Evolutionary conservation across 2,888 invertebrate species (phyloP).

Genomic region (Pocota personata): DNA sequence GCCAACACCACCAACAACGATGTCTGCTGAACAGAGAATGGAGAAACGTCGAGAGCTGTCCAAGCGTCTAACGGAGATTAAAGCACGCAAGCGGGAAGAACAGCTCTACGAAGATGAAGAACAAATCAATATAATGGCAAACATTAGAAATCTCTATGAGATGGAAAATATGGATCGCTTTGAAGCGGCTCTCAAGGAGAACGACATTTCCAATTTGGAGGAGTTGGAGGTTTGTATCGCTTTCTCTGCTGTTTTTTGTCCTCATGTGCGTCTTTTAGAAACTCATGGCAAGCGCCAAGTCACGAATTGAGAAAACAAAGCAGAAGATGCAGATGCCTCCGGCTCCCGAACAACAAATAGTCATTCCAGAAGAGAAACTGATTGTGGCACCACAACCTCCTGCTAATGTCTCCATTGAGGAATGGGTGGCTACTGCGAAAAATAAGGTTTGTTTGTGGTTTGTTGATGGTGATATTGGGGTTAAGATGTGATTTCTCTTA

Average conservation of each 20-base stretch:
- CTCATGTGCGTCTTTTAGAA: constrained; percentile 61
- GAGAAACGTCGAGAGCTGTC: constrained; percentile 94
- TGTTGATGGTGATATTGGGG: no score
- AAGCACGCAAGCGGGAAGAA: constrained; percentile 94
- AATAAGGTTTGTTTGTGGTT: constrained; percentile 74
- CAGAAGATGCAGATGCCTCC: constrained; percentile 85
- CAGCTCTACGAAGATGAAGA: constrained; percentile 95
- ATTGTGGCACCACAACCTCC: constrained; percentile 79
- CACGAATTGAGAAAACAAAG: constrained; percentile 86
- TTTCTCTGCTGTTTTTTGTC: not conserved
- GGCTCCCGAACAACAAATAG: constrained; percentile 33
- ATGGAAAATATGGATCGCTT: constrained; percentile 90
- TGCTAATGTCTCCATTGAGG: constrained; percentile 77
- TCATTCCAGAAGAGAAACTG: constrained; percentile 76
- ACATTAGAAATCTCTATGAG: constrained; percentile 90
- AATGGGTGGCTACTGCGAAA: constrained; percentile 80
- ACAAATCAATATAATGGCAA: constrained; percentile 89
- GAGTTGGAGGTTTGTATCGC: constrained; percentile 88
- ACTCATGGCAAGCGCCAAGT: constrained; percentile 69
- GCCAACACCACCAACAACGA: constrained; percentile 83
- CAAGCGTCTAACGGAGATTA: constrained; percentile 92
- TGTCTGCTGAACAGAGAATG: constrained; percentile 90
- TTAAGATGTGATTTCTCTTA: constrained; percentile 39
- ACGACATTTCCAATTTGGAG: constrained; percentile 89
- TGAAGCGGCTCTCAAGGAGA: constrained; percentile 89